phyloP scores from a whole-genome alignment of 2,888 invertebrate genomes.

The Drosophila koepferae region DNA sequence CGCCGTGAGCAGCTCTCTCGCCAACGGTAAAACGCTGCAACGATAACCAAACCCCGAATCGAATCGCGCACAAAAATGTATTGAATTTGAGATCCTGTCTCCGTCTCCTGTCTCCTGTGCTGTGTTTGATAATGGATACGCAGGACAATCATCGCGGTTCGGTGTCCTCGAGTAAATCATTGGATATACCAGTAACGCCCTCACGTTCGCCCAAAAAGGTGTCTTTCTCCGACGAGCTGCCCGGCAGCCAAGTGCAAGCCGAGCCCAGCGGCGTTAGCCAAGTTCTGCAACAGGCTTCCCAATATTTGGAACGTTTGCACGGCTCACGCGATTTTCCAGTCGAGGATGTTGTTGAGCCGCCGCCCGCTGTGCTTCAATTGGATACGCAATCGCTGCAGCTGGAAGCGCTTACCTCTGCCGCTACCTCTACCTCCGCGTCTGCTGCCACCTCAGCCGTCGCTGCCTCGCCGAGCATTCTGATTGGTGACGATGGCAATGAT shows the following conservation, averaged over 20 bases:
- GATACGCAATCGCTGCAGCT: constrained; percentile 30
- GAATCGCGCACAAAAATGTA: constrained; percentile 25
- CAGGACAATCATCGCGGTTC: constrained; percentile 82
- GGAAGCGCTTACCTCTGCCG: constrained; percentile 20
- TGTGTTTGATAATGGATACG: constrained; percentile 48
- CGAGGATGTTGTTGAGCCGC: constrained; percentile 33
- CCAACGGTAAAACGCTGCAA: constrained; percentile 52
- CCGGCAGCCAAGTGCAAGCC: constrained; percentile 46
- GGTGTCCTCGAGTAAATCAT: constrained; percentile 82
- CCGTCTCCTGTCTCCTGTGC: not conserved
- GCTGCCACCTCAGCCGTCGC: constrained; percentile 11
- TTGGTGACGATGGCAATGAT: constrained; percentile 43
- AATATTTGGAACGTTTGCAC: constrained; percentile 83
- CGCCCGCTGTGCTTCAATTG: constrained; percentile 65
- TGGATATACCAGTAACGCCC: constrained; percentile 82
- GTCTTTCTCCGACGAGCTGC: constrained; percentile 84
- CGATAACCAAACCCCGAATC: constrained; percentile 21
- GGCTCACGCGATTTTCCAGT: constrained; percentile 57
- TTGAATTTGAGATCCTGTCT: constrained; percentile 11
- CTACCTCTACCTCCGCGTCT: constrained; percentile 14
- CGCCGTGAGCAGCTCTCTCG: constrained; percentile 31
- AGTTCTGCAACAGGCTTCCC: constrained; percentile 79
- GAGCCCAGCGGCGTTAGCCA: constrained; percentile 73
- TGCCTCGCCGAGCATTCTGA: constrained; percentile 59
- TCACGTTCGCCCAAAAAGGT: constrained; percentile 84